Percentiles rank a stretch among this genome's conserved stretches.
Evolutionary conservation across 2,888 invertebrate genomes (phyloP).

Genomic region (Merodon equestris): DNA sequence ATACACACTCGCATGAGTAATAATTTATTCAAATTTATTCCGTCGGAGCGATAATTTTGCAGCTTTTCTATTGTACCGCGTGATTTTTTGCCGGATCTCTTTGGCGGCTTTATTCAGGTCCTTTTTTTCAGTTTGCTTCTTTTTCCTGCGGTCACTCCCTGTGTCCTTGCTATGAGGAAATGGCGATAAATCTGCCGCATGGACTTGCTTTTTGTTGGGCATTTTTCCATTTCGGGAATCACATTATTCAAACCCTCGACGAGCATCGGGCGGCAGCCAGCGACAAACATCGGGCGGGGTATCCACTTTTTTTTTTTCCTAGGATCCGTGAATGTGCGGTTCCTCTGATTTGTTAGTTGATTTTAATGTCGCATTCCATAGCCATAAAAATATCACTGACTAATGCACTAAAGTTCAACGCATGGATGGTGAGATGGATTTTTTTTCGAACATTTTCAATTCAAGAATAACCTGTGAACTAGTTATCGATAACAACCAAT

Average conservation of each 20-base stretch:
- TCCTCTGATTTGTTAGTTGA: slow-evolving; percentile 17
- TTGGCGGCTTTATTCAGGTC: slow-evolving; percentile 17
- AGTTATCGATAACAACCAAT: too few relatives aligned
- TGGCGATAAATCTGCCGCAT: background rate
- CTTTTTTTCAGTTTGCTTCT: background rate
- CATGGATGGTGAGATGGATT: too few relatives aligned
- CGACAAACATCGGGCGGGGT: too few relatives aligned
- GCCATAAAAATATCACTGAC: slow-evolving; percentile 1
- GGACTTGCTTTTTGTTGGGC: background rate
- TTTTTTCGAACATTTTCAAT: too few relatives aligned
- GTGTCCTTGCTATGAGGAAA: slow-evolving; percentile 6
- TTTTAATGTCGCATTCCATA: background rate
- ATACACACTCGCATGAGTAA: slow-evolving; percentile 11
- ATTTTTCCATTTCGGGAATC: background rate
- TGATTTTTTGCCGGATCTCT: slow-evolving; percentile 19
- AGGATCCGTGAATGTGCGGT: slow-evolving; percentile 12
- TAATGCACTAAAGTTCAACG: background rate
- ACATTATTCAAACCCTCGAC: slow-evolving; percentile 35
- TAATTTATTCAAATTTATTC: slow-evolving; percentile 53
- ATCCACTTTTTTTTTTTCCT: background rate
- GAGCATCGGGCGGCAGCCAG: too few relatives aligned
- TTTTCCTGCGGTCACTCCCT: slow-evolving; percentile 4
- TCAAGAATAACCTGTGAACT: too few relatives aligned
- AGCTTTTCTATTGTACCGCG: slow-evolving; percentile 28
- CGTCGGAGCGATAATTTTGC: slow-evolving; percentile 37